These are phyloP conservation scores for Hermaeophaga mercurialis DNA, from an alignment of 2,888 invertebrate species.

Conservation along the genomic window DNA sequence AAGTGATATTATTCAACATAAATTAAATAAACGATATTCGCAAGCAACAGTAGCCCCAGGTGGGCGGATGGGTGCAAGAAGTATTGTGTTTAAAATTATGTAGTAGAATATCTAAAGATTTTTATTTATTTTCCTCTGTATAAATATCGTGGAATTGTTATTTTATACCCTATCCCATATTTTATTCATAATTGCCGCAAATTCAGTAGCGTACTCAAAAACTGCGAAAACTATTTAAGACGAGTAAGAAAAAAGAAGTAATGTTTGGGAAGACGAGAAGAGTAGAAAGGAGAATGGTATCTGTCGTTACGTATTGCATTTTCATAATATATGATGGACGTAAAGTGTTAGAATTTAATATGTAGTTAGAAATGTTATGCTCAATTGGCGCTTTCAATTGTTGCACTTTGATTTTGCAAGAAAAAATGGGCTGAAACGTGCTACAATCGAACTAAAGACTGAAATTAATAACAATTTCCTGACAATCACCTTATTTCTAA, in stretches of 20 bases:
- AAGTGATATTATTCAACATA: slow-evolving; percentile 18
- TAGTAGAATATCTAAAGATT: slow-evolving; percentile 14
- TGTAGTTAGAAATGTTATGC: neutral
- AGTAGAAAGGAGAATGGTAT: too few relatives aligned
- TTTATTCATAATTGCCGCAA: neutral
- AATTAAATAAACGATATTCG: slow-evolving; percentile 21
- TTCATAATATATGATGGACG: too few relatives aligned
- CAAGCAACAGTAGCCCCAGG: slow-evolving; percentile 29
- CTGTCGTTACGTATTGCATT: too few relatives aligned
- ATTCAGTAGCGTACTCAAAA: neutral
- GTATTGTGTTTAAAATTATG: slow-evolving; percentile 23
- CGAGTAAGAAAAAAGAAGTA: too few relatives aligned
- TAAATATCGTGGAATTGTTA: slow-evolving; percentile 6
- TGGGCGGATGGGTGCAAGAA: slow-evolving; percentile 33
- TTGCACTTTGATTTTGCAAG: neutral
- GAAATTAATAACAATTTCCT: neutral
- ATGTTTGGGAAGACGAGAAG: too few relatives aligned
- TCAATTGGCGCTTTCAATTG: neutral
- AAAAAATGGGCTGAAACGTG: too few relatives aligned
- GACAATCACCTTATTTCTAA: neutral
- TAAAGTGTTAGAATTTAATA: neutral
- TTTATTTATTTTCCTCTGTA: slow-evolving; percentile 4
- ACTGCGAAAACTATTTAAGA: too few relatives aligned
- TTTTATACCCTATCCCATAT: neutral
- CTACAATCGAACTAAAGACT: neutral